Percentiles rank a stretch among this genome's conserved stretches.
Evolutionary conservation across 2,113 vertebrate genomes (phyloP).

Genomic region (Corydoras maculifer): DNA sequence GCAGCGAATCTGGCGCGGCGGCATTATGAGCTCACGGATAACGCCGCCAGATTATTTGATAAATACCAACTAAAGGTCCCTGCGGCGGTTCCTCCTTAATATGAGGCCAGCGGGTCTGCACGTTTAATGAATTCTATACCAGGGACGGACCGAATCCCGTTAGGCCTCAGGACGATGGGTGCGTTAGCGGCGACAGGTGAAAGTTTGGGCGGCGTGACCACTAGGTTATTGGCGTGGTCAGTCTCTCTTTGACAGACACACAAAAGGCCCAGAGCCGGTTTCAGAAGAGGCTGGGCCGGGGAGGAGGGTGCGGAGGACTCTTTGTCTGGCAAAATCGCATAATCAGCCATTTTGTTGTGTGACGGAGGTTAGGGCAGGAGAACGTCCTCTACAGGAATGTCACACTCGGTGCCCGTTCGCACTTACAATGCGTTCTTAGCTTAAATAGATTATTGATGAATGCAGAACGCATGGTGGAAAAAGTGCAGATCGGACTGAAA

Average conservation of each 20-base stretch:
- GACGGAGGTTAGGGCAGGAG: constrained; percentile 38
- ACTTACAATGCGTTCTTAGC: constrained; percentile 40
- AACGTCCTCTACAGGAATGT: constrained; percentile 31
- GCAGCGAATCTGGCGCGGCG: too few relatives aligned
- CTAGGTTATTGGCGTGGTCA: constrained; percentile 28
- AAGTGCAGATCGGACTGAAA: constrained; percentile 35
- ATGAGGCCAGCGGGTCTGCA: too few relatives aligned
- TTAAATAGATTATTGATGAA: constrained; percentile 45
- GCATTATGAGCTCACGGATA: too few relatives aligned
- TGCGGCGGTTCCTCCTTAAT: too few relatives aligned
- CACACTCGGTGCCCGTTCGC: constrained; percentile 34
- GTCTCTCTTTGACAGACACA: constrained; percentile 34
- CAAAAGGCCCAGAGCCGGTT: constrained; percentile 38
- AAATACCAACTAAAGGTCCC: too few relatives aligned
- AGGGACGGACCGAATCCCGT: too few relatives aligned
- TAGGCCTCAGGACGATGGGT: too few relatives aligned
- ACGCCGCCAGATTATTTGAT: too few relatives aligned
- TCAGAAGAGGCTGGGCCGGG: constrained; percentile 28
- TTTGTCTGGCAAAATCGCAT: constrained; percentile 42
- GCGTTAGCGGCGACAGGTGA: constrained; percentile 47
- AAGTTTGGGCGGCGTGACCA: constrained; percentile 32
- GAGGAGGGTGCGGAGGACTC: constrained; percentile 31
- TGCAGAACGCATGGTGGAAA: constrained; percentile 35
- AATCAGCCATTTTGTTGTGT: constrained; percentile 44
- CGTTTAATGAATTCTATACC: too few relatives aligned